Evolutionary conservation across 2,113 vertebrate genomes (phyloP).

Genomic region (Reinhardtius hippoglossoides): DNA sequence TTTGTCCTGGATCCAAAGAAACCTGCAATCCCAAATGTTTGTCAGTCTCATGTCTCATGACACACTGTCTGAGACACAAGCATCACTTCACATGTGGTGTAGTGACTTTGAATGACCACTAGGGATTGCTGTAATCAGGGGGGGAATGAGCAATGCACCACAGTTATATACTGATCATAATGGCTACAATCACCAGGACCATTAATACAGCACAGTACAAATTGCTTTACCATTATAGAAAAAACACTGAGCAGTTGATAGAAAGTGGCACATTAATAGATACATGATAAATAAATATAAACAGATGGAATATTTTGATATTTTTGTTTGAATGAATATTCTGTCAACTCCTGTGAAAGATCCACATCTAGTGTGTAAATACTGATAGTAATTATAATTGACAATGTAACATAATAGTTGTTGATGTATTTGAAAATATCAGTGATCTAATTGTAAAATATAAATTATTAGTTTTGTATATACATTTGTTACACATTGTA

Average conservation of each 20-base stretch:
- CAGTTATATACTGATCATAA: neutral
- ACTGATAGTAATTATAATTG: neutral
- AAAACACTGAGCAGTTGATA: neutral
- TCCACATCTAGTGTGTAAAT: neutral
- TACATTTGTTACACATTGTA: too few relatives aligned
- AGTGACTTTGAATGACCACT: constrained; percentile 2
- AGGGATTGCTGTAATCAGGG: neutral
- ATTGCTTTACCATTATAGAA: too few relatives aligned
- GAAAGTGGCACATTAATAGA: neutral
- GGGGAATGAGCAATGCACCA: neutral
- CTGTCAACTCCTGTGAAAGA: neutral
- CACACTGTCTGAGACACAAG: neutral
- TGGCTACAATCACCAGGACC: neutral
- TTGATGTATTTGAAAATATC: too few relatives aligned
- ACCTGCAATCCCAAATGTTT: neutral
- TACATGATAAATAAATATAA: neutral
- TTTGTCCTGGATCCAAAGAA: neutral
- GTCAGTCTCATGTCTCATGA: neutral
- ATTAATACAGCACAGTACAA: neutral
- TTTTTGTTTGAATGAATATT: neutral
- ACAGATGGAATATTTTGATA: neutral
- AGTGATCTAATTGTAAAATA: too few relatives aligned
- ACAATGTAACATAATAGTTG: neutral
- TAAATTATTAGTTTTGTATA: too few relatives aligned
- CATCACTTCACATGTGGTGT: neutral